Base-by-base conservation (phyloP, 2,113 vertebrate species). In the Saguinus imperator region DNA sequence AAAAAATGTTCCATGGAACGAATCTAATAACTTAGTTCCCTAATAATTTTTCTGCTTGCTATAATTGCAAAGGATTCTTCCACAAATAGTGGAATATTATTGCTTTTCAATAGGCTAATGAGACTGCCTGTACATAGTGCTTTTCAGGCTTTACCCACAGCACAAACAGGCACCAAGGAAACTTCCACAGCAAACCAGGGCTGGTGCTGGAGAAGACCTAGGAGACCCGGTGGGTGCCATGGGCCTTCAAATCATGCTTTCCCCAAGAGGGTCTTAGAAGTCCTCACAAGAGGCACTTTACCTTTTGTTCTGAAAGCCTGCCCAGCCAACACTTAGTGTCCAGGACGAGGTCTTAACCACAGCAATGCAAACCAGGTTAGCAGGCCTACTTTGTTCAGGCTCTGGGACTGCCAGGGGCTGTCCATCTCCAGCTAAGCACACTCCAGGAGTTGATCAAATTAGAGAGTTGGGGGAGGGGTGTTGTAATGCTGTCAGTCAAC, bases 21-120 rank as follows among this genome's bases (percentile, higher is more conserved):
- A 94, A 96, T 66, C 89, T 95, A 76, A 95, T 80, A 95, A 96
- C 87, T 83, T 90, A 90, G 95, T 95, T 90, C 83, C 72, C 72
- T 29, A 12, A 40, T 58, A 4, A 91, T 97, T 86, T 75, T 85
- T 89, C 61, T 96, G 25, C 94, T n/a, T 87, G 94, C 57, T 72
- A 72, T 98, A 89, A 94, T 81, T 89, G 82, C 80, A 94, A 40
- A 45, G 93, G 82, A 89, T 70, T 83, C 48, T 79, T 94, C 97
- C 72, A 70, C 61, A 87, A 90, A 76, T 79, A 94, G 2, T 81
- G 91, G 52, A 18, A 1, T 55, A 35, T 87, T 70, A 16, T 29
- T 87, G 89, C 37, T 93, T 90, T 76, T 29, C 73, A 89, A 21
- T 52, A 82, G 64, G 76, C 64, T 88, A 70, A 20, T 11, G 12